phyloP scores from a whole-genome alignment of 92 coral and sea anemone species.

The Anthopleura xanthogrammica region DNA sequence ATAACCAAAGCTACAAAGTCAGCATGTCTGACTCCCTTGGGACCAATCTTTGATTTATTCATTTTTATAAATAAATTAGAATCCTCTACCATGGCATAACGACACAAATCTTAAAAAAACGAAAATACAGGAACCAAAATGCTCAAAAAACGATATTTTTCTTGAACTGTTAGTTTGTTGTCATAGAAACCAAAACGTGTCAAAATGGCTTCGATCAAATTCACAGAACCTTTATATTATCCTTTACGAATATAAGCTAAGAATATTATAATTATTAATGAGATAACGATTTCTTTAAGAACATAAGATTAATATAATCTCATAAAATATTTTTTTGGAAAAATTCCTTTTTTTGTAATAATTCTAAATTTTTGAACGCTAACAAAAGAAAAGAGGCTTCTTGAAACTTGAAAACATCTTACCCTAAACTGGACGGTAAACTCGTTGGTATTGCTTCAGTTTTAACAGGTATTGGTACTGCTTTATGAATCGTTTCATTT shows the following conservation, averaged over 20 bases:
- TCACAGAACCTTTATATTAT: not conserved
- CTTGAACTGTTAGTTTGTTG: not conserved
- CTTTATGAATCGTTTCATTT: not conserved
- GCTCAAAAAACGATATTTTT: not conserved
- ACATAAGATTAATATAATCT: not conserved
- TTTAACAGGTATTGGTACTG: conserved; percentile 20
- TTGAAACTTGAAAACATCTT: not conserved
- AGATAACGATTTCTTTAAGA: not conserved
- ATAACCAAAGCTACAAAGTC: not conserved
- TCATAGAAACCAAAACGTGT: not conserved
- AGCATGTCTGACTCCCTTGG: not conserved
- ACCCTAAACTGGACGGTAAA: conserved; percentile 56
- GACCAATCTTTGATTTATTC: not conserved
- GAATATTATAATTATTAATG: not conserved
- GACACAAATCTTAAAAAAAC: not conserved
- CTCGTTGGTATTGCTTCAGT: conserved; percentile 49
- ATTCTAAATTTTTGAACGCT: no score
- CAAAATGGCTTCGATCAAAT: not conserved
- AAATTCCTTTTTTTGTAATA: no score
- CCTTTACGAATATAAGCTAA: not conserved
- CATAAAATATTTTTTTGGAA: not conserved
- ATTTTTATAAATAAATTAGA: not conserved
- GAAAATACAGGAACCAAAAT: not conserved
- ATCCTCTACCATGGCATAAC: not conserved
- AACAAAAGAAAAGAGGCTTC: not conserved